A percentile compares a stretch with the other conserved stretches of the same genome.
These are phyloP conservation scores for Phaethon lepturus DNA, from an alignment of 2,113 vertebrate genomes.

Conservation along the genomic window DNA sequence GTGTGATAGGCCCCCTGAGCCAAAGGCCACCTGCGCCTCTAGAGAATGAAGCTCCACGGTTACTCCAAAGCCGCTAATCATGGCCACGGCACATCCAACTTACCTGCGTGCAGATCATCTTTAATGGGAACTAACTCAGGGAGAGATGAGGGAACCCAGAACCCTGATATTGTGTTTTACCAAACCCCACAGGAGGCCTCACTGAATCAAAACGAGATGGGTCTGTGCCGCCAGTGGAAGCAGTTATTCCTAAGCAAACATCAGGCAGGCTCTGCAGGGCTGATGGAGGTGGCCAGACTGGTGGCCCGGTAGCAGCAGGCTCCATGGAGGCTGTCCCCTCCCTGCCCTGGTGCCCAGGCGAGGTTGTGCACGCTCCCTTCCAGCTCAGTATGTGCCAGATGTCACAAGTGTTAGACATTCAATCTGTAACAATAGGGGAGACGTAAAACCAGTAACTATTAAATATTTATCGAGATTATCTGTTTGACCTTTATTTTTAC, in stretches of 20 bases:
- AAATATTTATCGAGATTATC: conserved; percentile 68
- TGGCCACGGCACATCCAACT: not conserved
- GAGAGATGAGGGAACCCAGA: not conserved
- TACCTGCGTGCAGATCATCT: not conserved
- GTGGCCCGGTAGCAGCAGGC: not conserved
- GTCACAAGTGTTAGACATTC: not conserved
- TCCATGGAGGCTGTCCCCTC: not conserved
- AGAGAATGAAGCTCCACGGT: not conserved
- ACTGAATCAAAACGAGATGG: not conserved
- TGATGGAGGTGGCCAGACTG: not conserved
- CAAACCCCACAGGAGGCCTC: not conserved
- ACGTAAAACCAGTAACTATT: conserved; percentile 23
- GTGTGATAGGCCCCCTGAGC: not conserved
- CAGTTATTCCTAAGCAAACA: not conserved
- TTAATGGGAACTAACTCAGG: not conserved
- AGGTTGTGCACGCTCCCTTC: not conserved
- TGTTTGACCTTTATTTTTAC: conserved; percentile 58
- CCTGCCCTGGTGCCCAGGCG: fast-evolving
- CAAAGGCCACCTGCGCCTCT: not conserved
- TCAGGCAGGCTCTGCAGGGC: not conserved
- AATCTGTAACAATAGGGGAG: conserved; percentile 21
- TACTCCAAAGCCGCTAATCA: not conserved
- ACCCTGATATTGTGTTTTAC: not conserved
- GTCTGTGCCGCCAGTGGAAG: not conserved
- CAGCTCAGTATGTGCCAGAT: not conserved